Conservation (phyloP, 2,797 vertebrate genomes). For the Acestrorhynchus altus region DNA sequence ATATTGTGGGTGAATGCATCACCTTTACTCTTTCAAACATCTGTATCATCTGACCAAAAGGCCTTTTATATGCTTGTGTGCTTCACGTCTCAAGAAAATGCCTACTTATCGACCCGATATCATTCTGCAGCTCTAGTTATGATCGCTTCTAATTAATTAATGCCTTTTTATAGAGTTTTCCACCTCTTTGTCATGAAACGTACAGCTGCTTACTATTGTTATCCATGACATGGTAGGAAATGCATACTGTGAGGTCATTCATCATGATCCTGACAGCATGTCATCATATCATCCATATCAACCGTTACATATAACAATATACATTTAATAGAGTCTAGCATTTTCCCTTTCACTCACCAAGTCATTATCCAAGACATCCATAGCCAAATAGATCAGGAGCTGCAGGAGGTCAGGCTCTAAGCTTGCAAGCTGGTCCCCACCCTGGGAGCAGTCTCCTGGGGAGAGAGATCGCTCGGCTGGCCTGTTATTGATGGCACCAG, state of each 20-base stretch:
- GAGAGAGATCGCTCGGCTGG: constrained; percentile 72
- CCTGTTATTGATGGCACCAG: constrained; percentile 77
- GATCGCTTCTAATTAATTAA: no score
- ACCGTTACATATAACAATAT: background rate
- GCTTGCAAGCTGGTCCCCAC: constrained; percentile 50
- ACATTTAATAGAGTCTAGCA: background rate
- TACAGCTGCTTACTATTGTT: no score
- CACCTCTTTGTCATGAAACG: no score
- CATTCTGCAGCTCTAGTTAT: no score
- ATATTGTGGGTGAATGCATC: no score
- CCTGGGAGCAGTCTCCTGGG: constrained; percentile 64
- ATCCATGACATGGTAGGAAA: no score
- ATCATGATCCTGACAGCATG: background rate
- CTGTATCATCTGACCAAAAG: no score
- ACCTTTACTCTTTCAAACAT: no score
- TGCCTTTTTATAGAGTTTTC: no score
- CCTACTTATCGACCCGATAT: no score
- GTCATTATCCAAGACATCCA: background rate
- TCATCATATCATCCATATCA: background rate
- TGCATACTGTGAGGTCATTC: background rate
- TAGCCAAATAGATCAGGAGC: constrained; percentile 30
- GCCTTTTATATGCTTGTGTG: no score
- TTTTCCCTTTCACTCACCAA: background rate
- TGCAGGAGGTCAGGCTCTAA: constrained; percentile 39
- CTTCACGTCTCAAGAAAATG: no score